Conservation (phyloP, 2,797 vertebrate genomes). For the Scleropages formosus region DNA sequence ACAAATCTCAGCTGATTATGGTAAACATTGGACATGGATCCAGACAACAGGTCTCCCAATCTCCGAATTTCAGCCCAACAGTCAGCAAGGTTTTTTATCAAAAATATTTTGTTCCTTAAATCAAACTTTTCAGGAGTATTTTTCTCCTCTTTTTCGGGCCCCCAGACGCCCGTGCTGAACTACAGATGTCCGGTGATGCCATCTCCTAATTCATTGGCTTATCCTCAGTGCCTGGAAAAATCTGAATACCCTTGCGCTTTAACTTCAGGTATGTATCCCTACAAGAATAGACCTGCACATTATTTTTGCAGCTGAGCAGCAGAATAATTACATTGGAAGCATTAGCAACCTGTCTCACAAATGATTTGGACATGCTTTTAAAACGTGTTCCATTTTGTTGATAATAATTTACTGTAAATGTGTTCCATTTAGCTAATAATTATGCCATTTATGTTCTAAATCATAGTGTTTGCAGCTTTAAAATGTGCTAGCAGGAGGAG, state of each 20-base stretch:
- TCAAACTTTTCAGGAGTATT: conserved; percentile 87
- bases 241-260: conserved; percentile 93
- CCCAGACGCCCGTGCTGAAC: conserved; percentile 87
- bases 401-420: background rate
- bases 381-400: background rate
- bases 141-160: conserved; percentile 77
- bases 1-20: background rate
- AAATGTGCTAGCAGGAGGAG: no score
- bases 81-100: conserved; percentile 95
- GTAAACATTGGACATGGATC: conserved; percentile 70
- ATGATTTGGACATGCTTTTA: no score
- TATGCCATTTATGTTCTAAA: no score
- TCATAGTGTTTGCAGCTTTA: no score
- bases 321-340: background rate
- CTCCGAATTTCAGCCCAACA: conserved; percentile 75
- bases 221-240: conserved; percentile 88
- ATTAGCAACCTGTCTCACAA: background rate
- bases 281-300: background rate
- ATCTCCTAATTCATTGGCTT: conserved; percentile 85
- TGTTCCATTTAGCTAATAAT: no score
- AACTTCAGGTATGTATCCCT: conserved; percentile 80
- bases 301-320: background rate
- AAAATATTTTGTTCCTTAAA: conserved; percentile 93
- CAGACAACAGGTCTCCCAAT: conserved; percentile 83
- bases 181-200: conserved; percentile 95